Percentiles rank a stretch among this genome's conserved stretches.
phyloP scores from a whole-genome alignment of 2,797 vertebrate genomes.

The Sitta carolinensis region DNA sequence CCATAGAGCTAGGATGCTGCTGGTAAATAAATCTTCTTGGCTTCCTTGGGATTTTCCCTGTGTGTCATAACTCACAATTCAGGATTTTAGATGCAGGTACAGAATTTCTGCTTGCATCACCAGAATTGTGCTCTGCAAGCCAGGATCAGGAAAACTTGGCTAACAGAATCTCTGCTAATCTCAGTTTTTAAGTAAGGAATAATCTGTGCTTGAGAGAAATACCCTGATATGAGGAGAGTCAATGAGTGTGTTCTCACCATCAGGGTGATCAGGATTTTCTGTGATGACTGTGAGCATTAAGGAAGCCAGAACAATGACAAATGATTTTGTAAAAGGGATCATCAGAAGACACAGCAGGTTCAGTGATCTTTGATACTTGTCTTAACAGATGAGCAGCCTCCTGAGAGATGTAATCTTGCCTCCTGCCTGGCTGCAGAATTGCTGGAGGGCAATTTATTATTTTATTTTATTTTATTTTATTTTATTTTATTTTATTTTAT shows the following conservation, averaged over 20 bases:
- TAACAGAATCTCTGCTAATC: not conserved
- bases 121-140: not conserved
- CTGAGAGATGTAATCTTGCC: not conserved
- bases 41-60: not conserved
- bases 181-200: not conserved
- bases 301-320: not conserved
- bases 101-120: not conserved
- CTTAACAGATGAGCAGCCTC: not conserved
- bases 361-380: not conserved
- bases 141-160: not conserved
- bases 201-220: not conserved
- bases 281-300: not conserved
- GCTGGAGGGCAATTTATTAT: not conserved
- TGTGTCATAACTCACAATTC: not conserved
- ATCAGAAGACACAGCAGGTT: not conserved
- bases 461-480: not conserved
- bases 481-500: not conserved
- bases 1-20: fast-evolving
- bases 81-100: not conserved
- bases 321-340: not conserved
- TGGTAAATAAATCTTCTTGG: not conserved
- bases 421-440: not conserved
- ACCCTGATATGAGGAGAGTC: not conserved
- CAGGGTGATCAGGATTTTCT: not conserved
- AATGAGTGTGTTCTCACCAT: not conserved